Base-by-base conservation (phyloP, 2,113 vertebrate genomes). In the Mormyrus lacerda region DNA sequence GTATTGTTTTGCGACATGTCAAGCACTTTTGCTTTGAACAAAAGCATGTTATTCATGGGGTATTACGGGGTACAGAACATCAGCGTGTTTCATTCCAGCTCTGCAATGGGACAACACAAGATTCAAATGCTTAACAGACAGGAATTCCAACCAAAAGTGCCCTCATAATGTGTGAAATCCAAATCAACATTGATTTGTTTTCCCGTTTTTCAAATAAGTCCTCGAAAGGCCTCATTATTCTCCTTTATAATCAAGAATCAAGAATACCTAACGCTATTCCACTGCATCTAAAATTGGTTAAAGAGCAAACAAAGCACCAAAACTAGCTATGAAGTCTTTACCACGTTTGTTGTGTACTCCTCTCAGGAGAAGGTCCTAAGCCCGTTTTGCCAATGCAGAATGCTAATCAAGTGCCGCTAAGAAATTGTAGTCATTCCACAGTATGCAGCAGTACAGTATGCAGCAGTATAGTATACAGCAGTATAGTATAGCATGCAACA, bases 11-110 rank as follows among this genome's bases (percentile, higher is more conserved):
- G 94, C 95, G 93, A 95, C 94, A 87, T 87, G 88, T 92, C 92
- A 93, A 92, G 94, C 94, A 94, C 94, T 93, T 95, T 93, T 92
- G 93, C 93, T 94, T 93, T 94, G 94, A 95, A 95, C 94, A 95
- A 95, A 94, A 94, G 94, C 94, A 93, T 92, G 94, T 93, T 94
- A 90, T 91, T 92, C 88, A 73, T 3, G 55, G 69, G 76, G 65
- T 24, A 73, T 83, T 89, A 65, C 58, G 58, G 90, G 89, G 47
- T 61, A 88, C 86, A 83, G 76, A 90, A 88, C 86, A 58, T 90
- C 73, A 51, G 44, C 24, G 11, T 82, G 39, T 89, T 89, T 87
- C 90, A 44, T 89, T 50, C 17, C 88, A 88, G 76, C 61, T 87
- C 79, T 91, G 47, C 87, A 90, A 50, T 58, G 27, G 87, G 83